Percentiles rank a stretch among this genome's conserved stretches.
These are phyloP conservation scores for Rhinophrynus dorsalis DNA, from an alignment of 2,797 vertebrate genomes.

Conservation along the genomic window DNA sequence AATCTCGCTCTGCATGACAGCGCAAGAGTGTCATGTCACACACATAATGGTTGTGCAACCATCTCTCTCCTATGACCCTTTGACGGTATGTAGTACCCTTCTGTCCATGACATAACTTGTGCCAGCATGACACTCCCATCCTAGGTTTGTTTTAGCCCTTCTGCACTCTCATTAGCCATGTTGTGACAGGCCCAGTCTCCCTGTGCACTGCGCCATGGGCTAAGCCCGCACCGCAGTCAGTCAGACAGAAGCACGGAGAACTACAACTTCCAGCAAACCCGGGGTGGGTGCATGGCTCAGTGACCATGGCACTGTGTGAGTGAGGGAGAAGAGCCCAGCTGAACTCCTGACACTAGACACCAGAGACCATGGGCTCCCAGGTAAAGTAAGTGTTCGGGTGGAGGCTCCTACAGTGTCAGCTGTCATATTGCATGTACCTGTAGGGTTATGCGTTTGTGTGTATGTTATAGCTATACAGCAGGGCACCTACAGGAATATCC, in stretches of 20 bases:
- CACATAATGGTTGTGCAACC: too few relatives aligned
- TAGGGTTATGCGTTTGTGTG: neutral
- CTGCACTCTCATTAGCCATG: neutral
- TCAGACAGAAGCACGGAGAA: neutral
- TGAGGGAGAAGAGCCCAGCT: constrained; percentile 51
- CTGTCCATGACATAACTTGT: neutral
- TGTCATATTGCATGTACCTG: too few relatives aligned
- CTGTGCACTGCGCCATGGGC: too few relatives aligned
- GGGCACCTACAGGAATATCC: too few relatives aligned
- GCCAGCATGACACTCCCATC: neutral
- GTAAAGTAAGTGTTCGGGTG: constrained; percentile 36
- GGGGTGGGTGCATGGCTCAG: constrained; percentile 55
- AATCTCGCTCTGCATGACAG: too few relatives aligned
- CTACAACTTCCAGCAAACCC: constrained; percentile 27
- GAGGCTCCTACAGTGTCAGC: neutral
- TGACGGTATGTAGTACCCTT: too few relatives aligned
- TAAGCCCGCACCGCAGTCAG: too few relatives aligned
- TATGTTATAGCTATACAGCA: neutral
- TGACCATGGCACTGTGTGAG: constrained; percentile 64
- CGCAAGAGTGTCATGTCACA: too few relatives aligned
- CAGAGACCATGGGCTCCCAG: constrained; percentile 48
- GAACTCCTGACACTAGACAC: constrained; percentile 29
- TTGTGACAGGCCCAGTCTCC: neutral
- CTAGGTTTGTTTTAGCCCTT: constrained; percentile 13
- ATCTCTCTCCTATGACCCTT: too few relatives aligned